Base-by-base conservation (phyloP, 1,140 invertebrate species). In the Eupeodes corollae region DNA sequence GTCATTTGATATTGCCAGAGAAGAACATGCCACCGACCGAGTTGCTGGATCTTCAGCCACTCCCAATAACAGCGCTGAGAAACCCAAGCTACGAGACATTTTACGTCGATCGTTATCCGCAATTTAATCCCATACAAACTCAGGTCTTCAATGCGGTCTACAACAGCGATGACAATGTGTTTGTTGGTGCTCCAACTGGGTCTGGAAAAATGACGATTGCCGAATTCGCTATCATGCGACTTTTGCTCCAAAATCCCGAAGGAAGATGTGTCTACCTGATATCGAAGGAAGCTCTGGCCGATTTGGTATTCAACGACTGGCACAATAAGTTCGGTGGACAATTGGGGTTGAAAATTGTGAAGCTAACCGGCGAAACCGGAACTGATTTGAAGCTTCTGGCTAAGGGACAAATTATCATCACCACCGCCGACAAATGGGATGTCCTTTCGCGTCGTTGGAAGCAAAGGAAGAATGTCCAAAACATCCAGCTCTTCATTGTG, bases 121-220 rank as follows among this genome's bases (percentile, higher is more conserved):
- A 95, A 66, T 98, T 99, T 68, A 99, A 99, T 74, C 92, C 96
- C 0, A 98, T 99, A 52, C 97, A 99, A 68, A 99, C 97, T 1
- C 97, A 99, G 76, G 95, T 98, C 5, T 99, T 99, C 67, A 98
- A 99, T 68, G 88, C 95, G 0, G 84, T 98, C 1, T 99, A 98
- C 69, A 98, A 99, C 71, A 91, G 86, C 13, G 94, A 99, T 69
- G 97, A 99, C 58, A 99, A 98, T 71, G 89, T 99, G 1, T 98
- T 99, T 68, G 83, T 99, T 49, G 96, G 94, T 8, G 95, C 97
- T 0, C 96, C 97, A 1, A 91, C 92, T 12, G 96, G 96, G 0
- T 94, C 91, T 2, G 94, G 95, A 0, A 99, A 99, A 72, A 95
- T 92, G 1, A 86, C 94, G 2, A 90, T 96, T 48, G 95, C 93